A percentile compares a stretch with the other conserved stretches of the same genome.
Conservation (phyloP, 2,888 invertebrate species). For the Tenthredo scrophulariae region DNA sequence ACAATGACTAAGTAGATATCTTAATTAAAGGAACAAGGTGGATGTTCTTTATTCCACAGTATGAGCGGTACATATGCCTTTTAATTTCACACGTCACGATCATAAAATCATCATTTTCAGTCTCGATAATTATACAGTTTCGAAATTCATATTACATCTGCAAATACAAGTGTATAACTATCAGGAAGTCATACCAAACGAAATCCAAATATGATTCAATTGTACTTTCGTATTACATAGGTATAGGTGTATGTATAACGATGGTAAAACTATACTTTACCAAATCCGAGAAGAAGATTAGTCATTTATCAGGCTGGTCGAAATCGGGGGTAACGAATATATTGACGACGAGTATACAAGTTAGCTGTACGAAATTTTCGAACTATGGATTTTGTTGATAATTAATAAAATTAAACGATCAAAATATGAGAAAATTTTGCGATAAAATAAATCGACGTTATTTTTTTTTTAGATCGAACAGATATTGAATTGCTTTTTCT, state of each 20-base stretch:
- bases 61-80: conserved; percentile 15
- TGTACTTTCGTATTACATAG: neutral
- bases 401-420: neutral
- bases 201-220: neutral
- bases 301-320: too few species aligned
- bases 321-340: too few species aligned
- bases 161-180: neutral
- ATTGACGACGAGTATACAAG: neutral
- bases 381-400: neutral
- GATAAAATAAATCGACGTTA: neutral
- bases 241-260: neutral
- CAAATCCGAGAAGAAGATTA: neutral
- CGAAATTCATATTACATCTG: neutral
- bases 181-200: neutral
- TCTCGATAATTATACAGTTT: conserved; percentile 22
- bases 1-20: neutral
- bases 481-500: conserved; percentile 36
- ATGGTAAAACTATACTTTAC: neutral
- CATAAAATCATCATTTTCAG: conserved; percentile 36
- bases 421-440: neutral
- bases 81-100: conserved; percentile 22
- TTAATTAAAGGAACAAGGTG: conserved; percentile 23
- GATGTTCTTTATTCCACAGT: conserved; percentile 24
- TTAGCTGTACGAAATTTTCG: neutral
- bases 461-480: neutral